Evolutionary conservation across 2,113 vertebrate genomes (phyloP).

Genomic region (Neodon shergylaensis): DNA sequence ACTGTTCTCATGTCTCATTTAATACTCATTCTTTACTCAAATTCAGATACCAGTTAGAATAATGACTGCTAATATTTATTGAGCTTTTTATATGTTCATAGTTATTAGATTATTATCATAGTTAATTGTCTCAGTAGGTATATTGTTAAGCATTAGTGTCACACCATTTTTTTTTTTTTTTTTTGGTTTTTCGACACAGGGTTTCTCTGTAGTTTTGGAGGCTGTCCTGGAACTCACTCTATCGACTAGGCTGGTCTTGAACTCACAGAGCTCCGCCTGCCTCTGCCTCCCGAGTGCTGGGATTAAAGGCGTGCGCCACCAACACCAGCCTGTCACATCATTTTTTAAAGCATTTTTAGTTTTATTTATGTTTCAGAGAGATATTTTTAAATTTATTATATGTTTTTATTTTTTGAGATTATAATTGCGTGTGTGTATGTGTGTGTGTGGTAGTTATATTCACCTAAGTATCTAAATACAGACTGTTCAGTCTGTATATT

Average conservation of each 20-base stretch:
- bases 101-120: background rate
- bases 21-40: background rate
- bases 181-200: no score
- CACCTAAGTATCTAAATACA: background rate
- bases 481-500: background rate
- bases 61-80: background rate
- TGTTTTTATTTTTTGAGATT: background rate
- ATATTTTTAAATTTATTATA: background rate
- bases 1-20: background rate
- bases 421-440: background rate
- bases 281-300: no score
- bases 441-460: background rate
- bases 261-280: no score
- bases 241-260: no score
- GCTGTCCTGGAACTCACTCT: no score
- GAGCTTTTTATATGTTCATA: background rate
- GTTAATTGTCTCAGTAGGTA: background rate
- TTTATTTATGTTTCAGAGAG: background rate
- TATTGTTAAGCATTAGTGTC: background rate
- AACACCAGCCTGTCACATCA: background rate
- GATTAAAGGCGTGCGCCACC: no score
- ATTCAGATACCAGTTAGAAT: background rate
- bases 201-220: no score
- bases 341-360: background rate
- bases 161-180: background rate